Evolutionary conservation across 1,140 invertebrate species (phyloP), one percentile per base, ranked within the genome.

Genomic region (Papilio helenus): DNA sequence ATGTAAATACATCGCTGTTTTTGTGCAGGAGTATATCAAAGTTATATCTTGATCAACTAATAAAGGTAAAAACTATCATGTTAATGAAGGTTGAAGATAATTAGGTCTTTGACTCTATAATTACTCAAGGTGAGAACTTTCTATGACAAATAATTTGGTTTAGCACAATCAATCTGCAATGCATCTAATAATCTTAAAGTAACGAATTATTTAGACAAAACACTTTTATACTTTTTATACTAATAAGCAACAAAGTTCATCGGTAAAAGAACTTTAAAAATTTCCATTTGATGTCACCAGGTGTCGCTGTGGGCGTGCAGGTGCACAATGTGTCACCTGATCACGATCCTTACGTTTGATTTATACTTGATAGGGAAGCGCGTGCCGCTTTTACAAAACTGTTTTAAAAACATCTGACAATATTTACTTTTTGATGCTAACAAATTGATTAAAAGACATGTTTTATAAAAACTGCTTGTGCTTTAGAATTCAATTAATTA

Each of bases 261-360:
- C 72, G 23, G 5, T 49, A 73, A 20, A 46, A 73, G 44, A 46
- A 49, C 51, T 55, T 29, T 34, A 29, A 76, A 76, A 76, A 58
- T 76, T 55, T 76, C 23, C 49, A 76, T 76, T 76, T 76, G 1
- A 51, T 18, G 51, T 76, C 8, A 76, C 51, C 73, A 76, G 73
- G 26, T 76, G 73, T 26, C 49, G 26, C 8, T 55, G 72, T 46
- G 20, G 51, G 51, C 51, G 51, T 55, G 73, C 73, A 55, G 73
- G 44, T 55, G 49, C 46, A 51, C 0, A 49, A 76, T 39, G 46
- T 76, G 73, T 76, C 73, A 76, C 26, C 73, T 76, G 49, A 76
- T 9, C 73, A 58, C 73, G 49, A 29, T 76, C 26, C 73, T 55
- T 26, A 16, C 10, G 72, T 74, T 74, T 51, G 49, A 76, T 76